Conservation (phyloP, 2,113 vertebrate species). For the Nannospalax galili region DNA sequence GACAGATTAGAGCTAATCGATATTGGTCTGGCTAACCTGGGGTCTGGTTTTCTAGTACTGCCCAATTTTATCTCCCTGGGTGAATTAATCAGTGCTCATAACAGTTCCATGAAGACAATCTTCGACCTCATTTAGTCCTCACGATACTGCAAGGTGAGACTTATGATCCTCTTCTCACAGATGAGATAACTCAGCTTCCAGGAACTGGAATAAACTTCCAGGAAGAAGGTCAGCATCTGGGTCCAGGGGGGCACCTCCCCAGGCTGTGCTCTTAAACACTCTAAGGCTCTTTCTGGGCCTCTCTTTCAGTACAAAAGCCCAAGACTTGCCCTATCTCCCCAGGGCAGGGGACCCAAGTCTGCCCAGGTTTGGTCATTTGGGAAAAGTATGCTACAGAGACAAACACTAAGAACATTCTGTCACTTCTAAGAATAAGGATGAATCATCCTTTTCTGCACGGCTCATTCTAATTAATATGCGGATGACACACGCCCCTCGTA, state of each 20-base stretch:
- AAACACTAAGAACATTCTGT: not conserved
- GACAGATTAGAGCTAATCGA: not conserved
- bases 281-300: not conserved
- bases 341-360: not conserved
- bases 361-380: not conserved
- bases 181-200: not conserved
- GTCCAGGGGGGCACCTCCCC: not conserved
- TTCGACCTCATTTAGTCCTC: slow-evolving; percentile 47
- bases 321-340: not conserved
- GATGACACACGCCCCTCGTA: slow-evolving; percentile 52
- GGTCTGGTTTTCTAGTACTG: not conserved
- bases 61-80: slow-evolving; percentile 21
- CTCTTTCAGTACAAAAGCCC: not conserved
- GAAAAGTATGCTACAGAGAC: not conserved
- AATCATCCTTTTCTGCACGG: slow-evolving; percentile 61
- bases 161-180: slow-evolving; percentile 19
- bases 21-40: not conserved
- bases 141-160: slow-evolving; percentile 37
- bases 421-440: slow-evolving; percentile 57
- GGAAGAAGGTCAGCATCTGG: not conserved
- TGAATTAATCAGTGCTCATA: not conserved
- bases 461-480: slow-evolving; percentile 65
- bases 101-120: not conserved
- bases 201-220: slow-evolving; percentile 33
- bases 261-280: not conserved